Evolutionary conservation across 2,113 vertebrate species (phyloP), one percentile per base, ranked within the genome.

Genomic region (Gobius niger): DNA sequence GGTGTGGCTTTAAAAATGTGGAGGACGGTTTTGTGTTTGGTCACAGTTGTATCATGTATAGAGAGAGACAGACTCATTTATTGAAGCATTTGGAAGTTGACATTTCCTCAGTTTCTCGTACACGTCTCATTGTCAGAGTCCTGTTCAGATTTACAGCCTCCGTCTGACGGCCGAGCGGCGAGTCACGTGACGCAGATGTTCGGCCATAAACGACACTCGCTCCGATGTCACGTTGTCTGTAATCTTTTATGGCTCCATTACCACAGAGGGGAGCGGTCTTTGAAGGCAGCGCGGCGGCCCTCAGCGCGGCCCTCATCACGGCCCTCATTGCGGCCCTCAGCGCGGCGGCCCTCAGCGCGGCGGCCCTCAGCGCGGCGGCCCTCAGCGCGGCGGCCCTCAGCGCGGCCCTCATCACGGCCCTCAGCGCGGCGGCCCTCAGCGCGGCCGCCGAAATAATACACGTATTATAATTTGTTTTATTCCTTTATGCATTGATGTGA

Each of bases 91-190:
- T 51, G 50, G 10, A 51, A 34, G 24, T 34, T 34, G 24, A 34
- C 24, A 34, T 34, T n/a, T n/a, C n/a, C n/a, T n/a, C n/a, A 0
- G 52, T 11, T 10, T 8, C 11, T 19, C 16, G 9, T 19, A 19
- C 51, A 7, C 2, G 53, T 64, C 67, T 77, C 12, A 14, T 72
- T 47, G 68, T 62, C 65, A 47, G 44, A n/a, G n/a, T n/a, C 13
- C 5, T 24, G n/a, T 47, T 19, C 76, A 83, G 82, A 88, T 87
- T 83, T 84, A 85, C 78, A 18, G 76, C 75, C 7, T 65, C 47
- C 74, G 83, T 78, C 75, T 42, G 60, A 66, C 67, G 57, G 9
- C 16, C 51, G 51, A n/a, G 54, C 63, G 72, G 80, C 74, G 49
- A 24, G 9, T 46, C 7, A 10, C 50, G 64, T 11, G 61, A 78